Evolutionary conservation across 2,797 vertebrate genomes (phyloP).

Genomic region (Sebastes steindachneri): DNA sequence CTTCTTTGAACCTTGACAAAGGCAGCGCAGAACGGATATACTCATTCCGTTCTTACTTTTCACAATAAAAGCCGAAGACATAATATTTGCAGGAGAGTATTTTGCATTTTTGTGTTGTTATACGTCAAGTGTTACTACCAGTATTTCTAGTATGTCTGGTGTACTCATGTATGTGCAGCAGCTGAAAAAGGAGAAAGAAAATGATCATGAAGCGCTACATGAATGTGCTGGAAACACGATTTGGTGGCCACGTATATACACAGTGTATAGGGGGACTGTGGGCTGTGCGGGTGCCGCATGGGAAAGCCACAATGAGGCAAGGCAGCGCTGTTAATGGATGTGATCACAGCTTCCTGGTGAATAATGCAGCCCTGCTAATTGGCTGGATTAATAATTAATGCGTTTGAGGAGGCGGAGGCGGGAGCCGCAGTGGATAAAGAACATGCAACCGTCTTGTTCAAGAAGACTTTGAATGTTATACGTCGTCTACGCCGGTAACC

Average conservation of each 20-base stretch:
- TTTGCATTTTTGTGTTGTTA: too few species aligned
- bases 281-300: constrained; percentile 15
- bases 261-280: not conserved
- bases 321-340: constrained; percentile 68
- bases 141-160: not conserved
- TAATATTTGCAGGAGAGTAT: too few species aligned
- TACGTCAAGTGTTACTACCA: not conserved
- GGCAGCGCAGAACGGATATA: too few species aligned
- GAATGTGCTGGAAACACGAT: not conserved
- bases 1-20: too few species aligned
- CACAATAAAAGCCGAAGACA: too few species aligned
- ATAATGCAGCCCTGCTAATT: constrained; percentile 88
- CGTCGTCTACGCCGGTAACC: constrained; percentile 16
- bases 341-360: constrained; percentile 77
- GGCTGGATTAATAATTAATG: constrained; percentile 88
- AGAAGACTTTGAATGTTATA: constrained; percentile 49
- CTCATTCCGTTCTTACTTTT: too few species aligned
- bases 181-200: not conserved
- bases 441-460: constrained; percentile 53
- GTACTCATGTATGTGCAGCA: not conserved
- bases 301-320: constrained; percentile 51
- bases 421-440: constrained; percentile 39
- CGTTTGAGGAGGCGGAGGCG: constrained; percentile 31
- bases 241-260: not conserved
- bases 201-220: not conserved